phyloP scores from a whole-genome alignment of 2,113 vertebrate genomes.

The Thalassarche chlororhynchos region DNA sequence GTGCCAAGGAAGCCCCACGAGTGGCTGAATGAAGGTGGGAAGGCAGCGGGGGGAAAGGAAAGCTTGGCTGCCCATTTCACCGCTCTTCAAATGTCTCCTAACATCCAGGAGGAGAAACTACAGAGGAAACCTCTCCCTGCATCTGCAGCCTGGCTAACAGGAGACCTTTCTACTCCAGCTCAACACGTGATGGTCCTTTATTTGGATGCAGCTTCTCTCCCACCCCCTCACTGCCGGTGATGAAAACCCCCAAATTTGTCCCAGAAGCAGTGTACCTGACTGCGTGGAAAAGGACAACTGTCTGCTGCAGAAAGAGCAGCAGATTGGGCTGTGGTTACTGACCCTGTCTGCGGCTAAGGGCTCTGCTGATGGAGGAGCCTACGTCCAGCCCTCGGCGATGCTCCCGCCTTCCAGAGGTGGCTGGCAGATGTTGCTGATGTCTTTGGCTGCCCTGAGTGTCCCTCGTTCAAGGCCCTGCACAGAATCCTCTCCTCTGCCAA shows the following conservation, averaged over 20 bases:
- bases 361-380: not conserved
- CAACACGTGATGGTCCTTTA: not conserved
- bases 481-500: slow-evolving; percentile 2
- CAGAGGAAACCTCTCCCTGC: not conserved
- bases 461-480: not conserved
- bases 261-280: not conserved
- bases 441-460: slow-evolving; percentile 37
- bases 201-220: not conserved
- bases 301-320: not conserved
- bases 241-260: not conserved
- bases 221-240: not conserved
- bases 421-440: slow-evolving; percentile 28
- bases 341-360: not conserved
- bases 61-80: not conserved
- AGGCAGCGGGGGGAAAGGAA: not conserved
- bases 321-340: slow-evolving; percentile 11
- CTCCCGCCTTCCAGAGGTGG: slow-evolving; percentile 9
- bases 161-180: not conserved
- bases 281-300: not conserved
- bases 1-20: not conserved
- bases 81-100: not conserved
- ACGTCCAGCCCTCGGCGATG: not conserved
- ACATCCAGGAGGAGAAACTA: not conserved
- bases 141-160: not conserved
- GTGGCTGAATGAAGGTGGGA: not conserved